Conservation (phyloP, 1,140 invertebrate genomes). For the Chironomus striatipennis region DNA sequence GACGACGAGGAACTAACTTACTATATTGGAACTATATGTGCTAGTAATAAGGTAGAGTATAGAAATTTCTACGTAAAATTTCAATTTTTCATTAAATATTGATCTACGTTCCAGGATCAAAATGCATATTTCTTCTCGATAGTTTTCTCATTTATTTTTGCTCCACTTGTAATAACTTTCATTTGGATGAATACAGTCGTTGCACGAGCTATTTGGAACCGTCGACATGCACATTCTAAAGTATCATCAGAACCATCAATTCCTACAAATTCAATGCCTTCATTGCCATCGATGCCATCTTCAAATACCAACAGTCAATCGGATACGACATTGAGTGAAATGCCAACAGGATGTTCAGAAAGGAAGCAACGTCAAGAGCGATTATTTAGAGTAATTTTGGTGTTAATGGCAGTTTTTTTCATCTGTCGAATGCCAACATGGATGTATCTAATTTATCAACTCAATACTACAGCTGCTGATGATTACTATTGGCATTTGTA, state of each 20-base stretch:
- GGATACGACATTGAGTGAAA: not conserved
- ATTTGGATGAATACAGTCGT: slow-evolving; percentile 45
- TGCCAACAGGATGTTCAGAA: slow-evolving; percentile 25
- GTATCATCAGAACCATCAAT: slow-evolving; percentile 25
- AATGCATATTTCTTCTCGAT: slow-evolving; percentile 38
- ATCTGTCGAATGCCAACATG: slow-evolving; percentile 45
- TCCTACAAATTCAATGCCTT: slow-evolving; percentile 28
- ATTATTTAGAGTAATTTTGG: slow-evolving; percentile 45
- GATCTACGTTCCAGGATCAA: slow-evolving; percentile 33
- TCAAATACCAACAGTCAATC: not conserved
- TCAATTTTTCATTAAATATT: slow-evolving; percentile 27
- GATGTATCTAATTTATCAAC: slow-evolving; percentile 42
- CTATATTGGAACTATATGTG: slow-evolving; percentile 27
- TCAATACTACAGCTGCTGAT: slow-evolving; percentile 34
- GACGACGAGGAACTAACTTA: slow-evolving; percentile 16
- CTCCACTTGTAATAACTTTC: slow-evolving; percentile 44
- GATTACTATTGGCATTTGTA: slow-evolving; percentile 41
- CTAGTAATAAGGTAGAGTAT: slow-evolving; percentile 28
- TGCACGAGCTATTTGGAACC: slow-evolving; percentile 43
- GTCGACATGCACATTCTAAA: slow-evolving; percentile 29
- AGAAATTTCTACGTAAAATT: slow-evolving; percentile 26
- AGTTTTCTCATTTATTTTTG: slow-evolving; percentile 44
- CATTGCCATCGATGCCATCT: slow-evolving; percentile 25
- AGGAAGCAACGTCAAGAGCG: slow-evolving; percentile 42
- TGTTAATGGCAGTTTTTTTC: slow-evolving; percentile 45